Conservation (phyloP, 1,140 invertebrate genomes). For the Megathymus violae region DNA sequence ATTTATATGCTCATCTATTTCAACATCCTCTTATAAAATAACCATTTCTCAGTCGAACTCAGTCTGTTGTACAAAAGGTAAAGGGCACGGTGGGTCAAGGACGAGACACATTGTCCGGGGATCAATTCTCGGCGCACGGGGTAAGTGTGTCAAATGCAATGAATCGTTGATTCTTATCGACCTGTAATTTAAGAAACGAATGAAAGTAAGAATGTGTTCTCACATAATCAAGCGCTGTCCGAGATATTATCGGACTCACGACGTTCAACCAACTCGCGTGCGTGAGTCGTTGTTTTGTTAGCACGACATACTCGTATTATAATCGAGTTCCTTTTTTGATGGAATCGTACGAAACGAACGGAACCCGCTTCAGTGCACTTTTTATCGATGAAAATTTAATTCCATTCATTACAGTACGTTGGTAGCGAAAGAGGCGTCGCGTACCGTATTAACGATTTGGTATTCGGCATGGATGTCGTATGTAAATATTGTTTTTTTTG, state of each 20-base stretch:
- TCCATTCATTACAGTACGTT: too few relatives aligned
- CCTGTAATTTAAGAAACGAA: conserved; percentile 55
- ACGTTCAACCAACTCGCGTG: background rate
- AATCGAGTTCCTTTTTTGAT: too few relatives aligned
- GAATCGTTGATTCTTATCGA: conserved; percentile 62
- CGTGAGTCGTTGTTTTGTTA: conserved; percentile 47
- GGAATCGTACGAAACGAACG: too few relatives aligned
- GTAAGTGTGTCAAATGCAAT: conserved; percentile 62
- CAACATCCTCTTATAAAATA: conserved; percentile 53
- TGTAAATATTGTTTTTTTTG: background rate
- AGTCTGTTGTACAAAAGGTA: background rate
- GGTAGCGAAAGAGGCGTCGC: too few relatives aligned
- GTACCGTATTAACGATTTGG: too few relatives aligned
- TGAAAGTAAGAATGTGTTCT: conserved; percentile 60
- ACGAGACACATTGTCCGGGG: conserved; percentile 53
- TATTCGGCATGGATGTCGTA: too few relatives aligned
- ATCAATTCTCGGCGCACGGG: conserved; percentile 33
- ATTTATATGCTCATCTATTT: too few relatives aligned
- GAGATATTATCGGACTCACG: conserved; percentile 41
- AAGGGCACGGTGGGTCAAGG: conserved; percentile 65
- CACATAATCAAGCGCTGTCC: conserved; percentile 49
- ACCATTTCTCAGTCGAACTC: conserved; percentile 40
- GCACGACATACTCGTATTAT: conserved; percentile 10
- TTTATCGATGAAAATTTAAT: too few relatives aligned
- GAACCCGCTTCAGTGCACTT: too few relatives aligned